Evolutionary conservation across 2,113 vertebrate species (phyloP).

Genomic region (Lontra canadensis): DNA sequence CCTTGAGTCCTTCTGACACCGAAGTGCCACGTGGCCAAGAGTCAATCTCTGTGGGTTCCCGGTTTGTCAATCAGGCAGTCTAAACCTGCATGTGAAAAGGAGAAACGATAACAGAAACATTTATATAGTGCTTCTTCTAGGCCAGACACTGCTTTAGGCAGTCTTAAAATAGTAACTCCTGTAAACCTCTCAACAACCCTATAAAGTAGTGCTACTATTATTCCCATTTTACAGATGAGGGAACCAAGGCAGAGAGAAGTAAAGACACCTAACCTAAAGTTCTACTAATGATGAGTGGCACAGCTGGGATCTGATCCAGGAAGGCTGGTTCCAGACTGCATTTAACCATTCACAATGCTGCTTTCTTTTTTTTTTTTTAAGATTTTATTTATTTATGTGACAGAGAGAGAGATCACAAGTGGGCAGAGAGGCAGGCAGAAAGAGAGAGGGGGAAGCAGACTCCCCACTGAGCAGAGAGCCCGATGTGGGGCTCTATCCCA

Average conservation of each 20-base stretch:
- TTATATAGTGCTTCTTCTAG: neutral
- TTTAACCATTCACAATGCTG: neutral
- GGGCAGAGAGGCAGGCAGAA: too few relatives aligned
- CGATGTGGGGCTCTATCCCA: accelerated
- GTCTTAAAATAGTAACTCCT: neutral
- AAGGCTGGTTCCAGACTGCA: neutral
- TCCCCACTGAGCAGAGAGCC: neutral
- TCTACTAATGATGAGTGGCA: neutral
- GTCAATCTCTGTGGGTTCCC: neutral
- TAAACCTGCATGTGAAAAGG: neutral
- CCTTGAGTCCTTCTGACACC: neutral
- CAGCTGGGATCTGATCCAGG: neutral
- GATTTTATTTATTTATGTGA: too few relatives aligned
- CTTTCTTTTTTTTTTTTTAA: neutral
- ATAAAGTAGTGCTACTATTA: neutral
- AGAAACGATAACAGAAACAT: neutral
- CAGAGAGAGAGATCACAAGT: too few relatives aligned
- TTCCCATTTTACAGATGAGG: neutral
- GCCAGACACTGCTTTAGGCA: neutral
- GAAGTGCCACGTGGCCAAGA: neutral
- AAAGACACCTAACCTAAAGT: neutral
- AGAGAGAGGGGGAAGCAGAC: neutral
- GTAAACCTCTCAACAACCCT: neutral
- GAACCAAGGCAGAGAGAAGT: neutral
- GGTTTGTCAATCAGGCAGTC: neutral